Base-by-base conservation (phyloP, 1,140 invertebrate species). In the Lepidurus couesii region DNA sequence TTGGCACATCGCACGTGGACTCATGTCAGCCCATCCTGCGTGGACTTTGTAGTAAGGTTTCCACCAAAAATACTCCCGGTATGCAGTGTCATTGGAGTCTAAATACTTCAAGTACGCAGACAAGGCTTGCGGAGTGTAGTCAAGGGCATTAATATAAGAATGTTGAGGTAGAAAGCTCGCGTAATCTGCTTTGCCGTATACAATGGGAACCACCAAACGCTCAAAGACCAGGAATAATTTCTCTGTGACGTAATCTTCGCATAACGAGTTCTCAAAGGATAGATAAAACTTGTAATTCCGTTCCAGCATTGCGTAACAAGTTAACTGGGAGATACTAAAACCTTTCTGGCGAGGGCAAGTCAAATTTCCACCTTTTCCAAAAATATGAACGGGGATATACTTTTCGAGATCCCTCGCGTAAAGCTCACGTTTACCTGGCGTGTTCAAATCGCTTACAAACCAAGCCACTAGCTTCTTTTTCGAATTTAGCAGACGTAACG, bases 201-300 rank as follows among this genome's bases (percentile, higher is more conserved):
- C 84, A 10, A 85, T 80, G 83, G 79, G 79, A 24, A 80, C 78
- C 73, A 84, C 82, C 53, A 82, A 73, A 44, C 81, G 80, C 6
- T 78, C 65, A 45, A 85, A 45, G 6, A 83, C 42, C 76, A 82
- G 77, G 79, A 80, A 84, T 42, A 85, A 80, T 74, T 85, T 85
- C 53, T 85, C 84, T 7, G 84, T 85, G 7, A 85, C 81, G 80
- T 85, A 85, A 74, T 85, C 85, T 26, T 80, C 80, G 79, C 85
- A 85, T 5, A 86, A 82, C 13, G 84, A 81, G 81, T 88, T 88
- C 80, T 88, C 87, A 44, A 88, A 87, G 0, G 87, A 82, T 42
- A 88, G 78, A 80, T 88, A 88, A 80, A 88, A 88, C 76, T 85
- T 84, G 82, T 88, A 88, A 5, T 79, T 75, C 13, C 76, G 73